These are phyloP conservation scores for Megalops cyprinoides DNA, from an alignment of 2,797 vertebrate genomes.

Conservation along the genomic window DNA sequence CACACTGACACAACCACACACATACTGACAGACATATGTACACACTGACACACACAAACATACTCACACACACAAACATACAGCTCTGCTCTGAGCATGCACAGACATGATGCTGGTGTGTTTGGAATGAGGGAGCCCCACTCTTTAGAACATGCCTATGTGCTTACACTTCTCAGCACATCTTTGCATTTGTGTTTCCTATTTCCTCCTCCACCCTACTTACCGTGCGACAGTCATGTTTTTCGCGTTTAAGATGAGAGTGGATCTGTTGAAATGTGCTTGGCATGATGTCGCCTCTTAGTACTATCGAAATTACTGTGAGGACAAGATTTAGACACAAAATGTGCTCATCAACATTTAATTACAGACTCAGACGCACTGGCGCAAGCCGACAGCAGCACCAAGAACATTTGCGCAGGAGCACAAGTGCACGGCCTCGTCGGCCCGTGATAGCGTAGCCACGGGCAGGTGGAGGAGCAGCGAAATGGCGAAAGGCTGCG, in stretches of 20 bases:
- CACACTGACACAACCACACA: background rate
- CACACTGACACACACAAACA: constrained; percentile 41
- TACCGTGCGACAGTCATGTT: background rate
- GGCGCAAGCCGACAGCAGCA: background rate
- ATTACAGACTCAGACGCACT: background rate
- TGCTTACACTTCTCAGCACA: background rate
- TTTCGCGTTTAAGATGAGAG: background rate
- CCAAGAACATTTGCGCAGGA: background rate
- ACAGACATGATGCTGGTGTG: constrained; percentile 49
- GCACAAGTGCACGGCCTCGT: background rate
- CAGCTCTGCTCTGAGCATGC: constrained; percentile 49
- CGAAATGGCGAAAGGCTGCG: background rate
- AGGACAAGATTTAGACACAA: background rate
- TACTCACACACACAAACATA: constrained; percentile 15
- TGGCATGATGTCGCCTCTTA: background rate
- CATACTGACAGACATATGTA: background rate
- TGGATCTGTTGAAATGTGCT: background rate
- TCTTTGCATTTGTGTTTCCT: background rate
- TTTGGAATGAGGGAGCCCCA: constrained; percentile 58
- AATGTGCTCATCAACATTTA: background rate
- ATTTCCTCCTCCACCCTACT: background rate
- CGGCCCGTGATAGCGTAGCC: background rate
- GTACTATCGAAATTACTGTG: background rate
- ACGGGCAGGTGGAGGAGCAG: constrained; percentile 18
- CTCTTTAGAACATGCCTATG: constrained; percentile 22